These are phyloP conservation scores for Ciconia boyciana DNA, from an alignment of 2,113 vertebrate species.

Conservation along the genomic window DNA sequence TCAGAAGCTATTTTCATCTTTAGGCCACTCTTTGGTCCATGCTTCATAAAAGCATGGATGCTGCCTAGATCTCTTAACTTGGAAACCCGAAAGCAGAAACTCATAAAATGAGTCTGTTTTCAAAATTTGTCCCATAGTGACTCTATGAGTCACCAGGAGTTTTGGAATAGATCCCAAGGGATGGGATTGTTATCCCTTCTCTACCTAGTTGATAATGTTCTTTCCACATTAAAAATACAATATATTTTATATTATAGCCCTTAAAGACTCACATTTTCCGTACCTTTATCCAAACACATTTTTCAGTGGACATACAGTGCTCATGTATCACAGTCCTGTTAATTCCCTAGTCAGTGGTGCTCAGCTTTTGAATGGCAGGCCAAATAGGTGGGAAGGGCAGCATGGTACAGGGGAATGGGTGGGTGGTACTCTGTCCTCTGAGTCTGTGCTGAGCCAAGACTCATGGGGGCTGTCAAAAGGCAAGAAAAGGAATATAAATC, in stretches of 20 bases:
- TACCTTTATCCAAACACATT: background rate
- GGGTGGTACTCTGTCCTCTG: background rate
- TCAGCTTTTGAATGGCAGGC: background rate
- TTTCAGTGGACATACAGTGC: background rate
- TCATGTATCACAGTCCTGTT: background rate
- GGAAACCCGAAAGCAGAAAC: background rate
- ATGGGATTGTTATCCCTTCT: background rate
- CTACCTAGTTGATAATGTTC: background rate
- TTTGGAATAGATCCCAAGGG: background rate
- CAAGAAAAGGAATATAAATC: slow-evolving; percentile 16
- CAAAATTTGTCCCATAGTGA: background rate
- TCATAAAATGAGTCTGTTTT: background rate
- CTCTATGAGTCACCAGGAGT: background rate
- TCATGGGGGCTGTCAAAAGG: background rate
- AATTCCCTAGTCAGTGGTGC: background rate
- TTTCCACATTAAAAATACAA: background rate
- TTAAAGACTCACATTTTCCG: background rate
- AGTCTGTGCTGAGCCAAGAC: background rate
- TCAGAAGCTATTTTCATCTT: background rate
- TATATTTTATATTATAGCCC: background rate
- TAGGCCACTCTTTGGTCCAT: background rate
- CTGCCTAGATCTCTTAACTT: background rate
- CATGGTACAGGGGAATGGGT: background rate
- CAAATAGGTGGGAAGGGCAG: background rate
- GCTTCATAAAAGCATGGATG: background rate